Percentiles rank a stretch among this genome's conserved stretches.
phyloP scores from a whole-genome alignment of 2,113 vertebrate species.

The Myotis yumanensis region DNA sequence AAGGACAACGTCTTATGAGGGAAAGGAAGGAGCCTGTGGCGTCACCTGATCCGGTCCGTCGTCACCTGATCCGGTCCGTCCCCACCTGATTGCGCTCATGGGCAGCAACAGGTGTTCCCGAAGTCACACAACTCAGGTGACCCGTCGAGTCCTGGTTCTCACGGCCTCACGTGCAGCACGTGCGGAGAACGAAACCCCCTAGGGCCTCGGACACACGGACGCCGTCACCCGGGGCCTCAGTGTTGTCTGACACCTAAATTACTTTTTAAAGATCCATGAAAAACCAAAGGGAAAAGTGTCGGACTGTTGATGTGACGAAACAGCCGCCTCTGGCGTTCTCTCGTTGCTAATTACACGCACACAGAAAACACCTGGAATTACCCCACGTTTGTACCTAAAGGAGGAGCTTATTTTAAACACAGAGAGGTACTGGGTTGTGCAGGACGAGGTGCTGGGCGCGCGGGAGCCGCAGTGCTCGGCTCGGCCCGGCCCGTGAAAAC shows the following conservation, averaged over 20 bases:
- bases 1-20: neutral
- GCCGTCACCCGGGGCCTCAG: neutral
- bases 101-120: neutral
- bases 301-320: neutral
- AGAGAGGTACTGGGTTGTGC: neutral
- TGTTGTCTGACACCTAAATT: neutral
- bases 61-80: neutral
- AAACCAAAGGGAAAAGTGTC: neutral
- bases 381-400: neutral
- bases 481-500: neutral
- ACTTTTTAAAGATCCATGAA: neutral
- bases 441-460: neutral
- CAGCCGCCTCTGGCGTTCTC: neutral
- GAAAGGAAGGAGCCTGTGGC: neutral
- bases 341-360: neutral
- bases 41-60: neutral
- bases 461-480: neutral
- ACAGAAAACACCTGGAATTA: neutral
- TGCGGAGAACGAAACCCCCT: neutral
- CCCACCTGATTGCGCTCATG: neutral
- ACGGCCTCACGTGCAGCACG: fast-evolving
- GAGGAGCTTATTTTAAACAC: neutral
- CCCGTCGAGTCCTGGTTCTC: neutral
- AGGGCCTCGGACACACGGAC: neutral
- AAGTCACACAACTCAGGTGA: neutral